Evolutionary conservation across 2,888 invertebrate genomes (phyloP), one percentile per base, ranked within the genome.

Genomic region (Drosophila differens): DNA sequence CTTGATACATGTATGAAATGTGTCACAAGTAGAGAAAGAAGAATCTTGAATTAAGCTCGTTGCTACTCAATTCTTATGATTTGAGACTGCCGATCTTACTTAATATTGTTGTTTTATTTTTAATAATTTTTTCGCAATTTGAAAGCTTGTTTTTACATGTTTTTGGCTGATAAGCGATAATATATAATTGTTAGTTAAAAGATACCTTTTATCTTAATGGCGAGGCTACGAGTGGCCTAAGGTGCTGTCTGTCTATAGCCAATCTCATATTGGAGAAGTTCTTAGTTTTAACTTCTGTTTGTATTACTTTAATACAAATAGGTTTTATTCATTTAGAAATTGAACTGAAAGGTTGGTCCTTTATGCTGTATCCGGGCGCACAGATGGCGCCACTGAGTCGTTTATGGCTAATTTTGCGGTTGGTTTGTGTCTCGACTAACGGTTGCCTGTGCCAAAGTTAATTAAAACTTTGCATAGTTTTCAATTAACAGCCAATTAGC

Each of bases 351-450:
- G 28, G n/a, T 25, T 55, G 25, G 55, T 55, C 39, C 52, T 32
- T 32, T 19, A n/a, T 9, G 22, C 52, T 30, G 32, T 28, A 28
- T 32, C 16, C 16, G 30, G 39, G 65, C 65, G 22, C 61, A 67
- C 61, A 77, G 70, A 80, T 75, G 89, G 90, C 86, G 91, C 89
- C 73, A 81, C 54, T 62, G 74, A 39, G 63, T 55, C 57, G n/a
- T 89, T 91, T 91, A 91, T 91, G 53, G 91, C 91, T 91, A 91
- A 91, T 91, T 91, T 79, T 71, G 66, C 49, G 70, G 44, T 30
- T n/a, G 91, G 90, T 91, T 91, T 16, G 80, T 75, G 91, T 91
- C 90, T 35, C 22, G 47, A 63, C 88, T 85, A 84, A 61, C 19
- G 35, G 25, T 63, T 57, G 71, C 54, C 53, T 16, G 19, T 25